phyloP scores from a whole-genome alignment of 2,888 invertebrate species.

The Metacarcinus magister region DNA sequence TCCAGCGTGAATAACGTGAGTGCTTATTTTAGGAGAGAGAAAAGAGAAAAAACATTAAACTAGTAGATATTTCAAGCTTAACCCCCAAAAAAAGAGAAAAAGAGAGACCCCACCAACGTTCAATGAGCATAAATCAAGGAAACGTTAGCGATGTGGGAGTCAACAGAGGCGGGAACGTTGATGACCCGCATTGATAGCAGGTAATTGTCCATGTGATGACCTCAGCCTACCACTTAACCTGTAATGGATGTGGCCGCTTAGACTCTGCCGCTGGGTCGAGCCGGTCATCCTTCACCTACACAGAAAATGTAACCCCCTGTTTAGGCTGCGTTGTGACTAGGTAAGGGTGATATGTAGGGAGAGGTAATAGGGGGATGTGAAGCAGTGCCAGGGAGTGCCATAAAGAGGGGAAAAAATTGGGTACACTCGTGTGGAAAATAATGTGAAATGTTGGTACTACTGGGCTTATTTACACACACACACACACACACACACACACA shows the following conservation, averaged over 20 bases:
- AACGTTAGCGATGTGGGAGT: not conserved
- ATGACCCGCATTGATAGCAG: not conserved
- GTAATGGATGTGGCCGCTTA: conserved; percentile 22
- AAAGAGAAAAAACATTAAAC: not conserved
- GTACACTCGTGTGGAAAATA: not conserved
- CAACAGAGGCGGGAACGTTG: not conserved
- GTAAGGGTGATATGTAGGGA: not conserved
- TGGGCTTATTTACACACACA: not conserved
- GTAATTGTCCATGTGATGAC: not conserved
- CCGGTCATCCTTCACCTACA: not conserved
- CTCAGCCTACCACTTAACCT: conserved; percentile 8
- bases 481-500: not conserved
- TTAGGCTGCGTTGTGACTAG: not conserved
- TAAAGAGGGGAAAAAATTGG: not conserved
- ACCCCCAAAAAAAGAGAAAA: not conserved
- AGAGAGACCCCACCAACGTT: not conserved
- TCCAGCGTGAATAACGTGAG: too few species aligned
- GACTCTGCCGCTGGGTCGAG: not conserved
- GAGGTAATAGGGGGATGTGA: not conserved
- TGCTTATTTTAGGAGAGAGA: not conserved
- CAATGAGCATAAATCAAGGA: conserved; percentile 3
- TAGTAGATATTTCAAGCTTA: not conserved
- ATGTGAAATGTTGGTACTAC: not conserved
- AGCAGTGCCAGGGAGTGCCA: not conserved
- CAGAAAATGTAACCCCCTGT: not conserved